phyloP scores from a whole-genome alignment of 2,888 invertebrate species.

The Drosophila pullipes region DNA sequence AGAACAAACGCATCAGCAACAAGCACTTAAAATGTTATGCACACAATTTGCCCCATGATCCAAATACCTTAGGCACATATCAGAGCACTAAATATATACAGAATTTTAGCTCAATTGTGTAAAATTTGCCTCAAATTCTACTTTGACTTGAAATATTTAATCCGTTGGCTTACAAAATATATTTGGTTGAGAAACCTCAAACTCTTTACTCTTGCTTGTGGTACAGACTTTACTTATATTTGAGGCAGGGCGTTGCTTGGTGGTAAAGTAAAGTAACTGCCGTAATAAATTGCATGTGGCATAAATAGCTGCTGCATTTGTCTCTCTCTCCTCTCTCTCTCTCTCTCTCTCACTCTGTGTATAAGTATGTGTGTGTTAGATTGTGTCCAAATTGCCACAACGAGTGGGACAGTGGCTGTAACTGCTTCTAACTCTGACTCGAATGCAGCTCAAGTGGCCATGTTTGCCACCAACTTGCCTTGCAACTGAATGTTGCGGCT shows the following conservation, averaged over 20 bases:
- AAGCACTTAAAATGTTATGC: not conserved
- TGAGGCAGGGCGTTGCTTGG: constrained; percentile 14
- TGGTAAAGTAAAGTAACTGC: constrained; percentile 59
- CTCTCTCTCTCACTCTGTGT: not conserved
- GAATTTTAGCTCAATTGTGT: not conserved
- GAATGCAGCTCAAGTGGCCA: constrained; percentile 11
- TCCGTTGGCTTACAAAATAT: constrained; percentile 21
- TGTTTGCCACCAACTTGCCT: constrained; percentile 2
- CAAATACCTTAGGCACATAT: not conserved
- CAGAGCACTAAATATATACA: not conserved
- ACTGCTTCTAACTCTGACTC: constrained; percentile 39
- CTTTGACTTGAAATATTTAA: constrained; percentile 23
- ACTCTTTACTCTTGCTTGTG: constrained; percentile 23
- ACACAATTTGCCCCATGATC: not conserved
- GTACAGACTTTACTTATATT: constrained; percentile 34
- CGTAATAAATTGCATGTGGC: constrained; percentile 77
- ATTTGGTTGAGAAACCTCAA: constrained; percentile 23
- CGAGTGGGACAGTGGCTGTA: constrained; percentile 35
- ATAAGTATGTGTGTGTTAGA: constrained; percentile 7
- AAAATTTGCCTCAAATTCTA: not conserved
- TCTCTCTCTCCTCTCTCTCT: not conserved
- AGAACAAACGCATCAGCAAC: not conserved
- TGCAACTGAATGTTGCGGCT: constrained; percentile 27
- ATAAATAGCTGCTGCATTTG: constrained; percentile 70
- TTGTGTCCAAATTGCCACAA: constrained; percentile 60